Evolutionary conservation across 1,140 invertebrate genomes (phyloP).

Genomic region (Episyrphus balteatus): DNA sequence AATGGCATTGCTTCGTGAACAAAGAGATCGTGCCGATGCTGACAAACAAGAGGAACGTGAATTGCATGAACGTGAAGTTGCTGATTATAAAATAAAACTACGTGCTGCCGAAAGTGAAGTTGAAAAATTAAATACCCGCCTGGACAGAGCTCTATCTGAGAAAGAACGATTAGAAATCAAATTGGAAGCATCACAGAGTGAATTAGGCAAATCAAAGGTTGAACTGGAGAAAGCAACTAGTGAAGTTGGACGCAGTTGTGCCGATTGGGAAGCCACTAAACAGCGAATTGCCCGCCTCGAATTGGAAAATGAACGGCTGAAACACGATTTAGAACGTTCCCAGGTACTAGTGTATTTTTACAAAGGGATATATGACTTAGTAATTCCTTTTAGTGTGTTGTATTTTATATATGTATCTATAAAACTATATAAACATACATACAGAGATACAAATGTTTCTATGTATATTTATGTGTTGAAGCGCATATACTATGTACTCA

Average conservation of each 20-base stretch:
- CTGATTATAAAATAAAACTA: constrained; percentile 90
- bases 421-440: too few relatives aligned
- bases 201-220: constrained; percentile 85
- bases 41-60: constrained; percentile 93
- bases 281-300: constrained; percentile 74
- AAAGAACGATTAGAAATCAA: constrained; percentile 84
- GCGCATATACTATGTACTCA: too few relatives aligned
- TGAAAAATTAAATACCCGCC: constrained; percentile 77
- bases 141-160: constrained; percentile 77
- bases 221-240: constrained; percentile 83
- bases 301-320: constrained; percentile 79
- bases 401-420: not conserved
- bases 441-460: too few relatives aligned
- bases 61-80: constrained; percentile 83
- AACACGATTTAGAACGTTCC: constrained; percentile 72
- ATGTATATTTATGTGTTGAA: too few relatives aligned
- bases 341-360: constrained; percentile 37
- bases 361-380: constrained; percentile 7
- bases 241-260: constrained; percentile 75
- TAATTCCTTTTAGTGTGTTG: constrained; percentile 1
- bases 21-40: constrained; percentile 89
- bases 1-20: constrained; percentile 79
- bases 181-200: constrained; percentile 82
- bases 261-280: constrained; percentile 81
- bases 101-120: constrained; percentile 81